Base-by-base conservation (phyloP, 2,888 invertebrate species). In the Drosophila hamatofila region DNA sequence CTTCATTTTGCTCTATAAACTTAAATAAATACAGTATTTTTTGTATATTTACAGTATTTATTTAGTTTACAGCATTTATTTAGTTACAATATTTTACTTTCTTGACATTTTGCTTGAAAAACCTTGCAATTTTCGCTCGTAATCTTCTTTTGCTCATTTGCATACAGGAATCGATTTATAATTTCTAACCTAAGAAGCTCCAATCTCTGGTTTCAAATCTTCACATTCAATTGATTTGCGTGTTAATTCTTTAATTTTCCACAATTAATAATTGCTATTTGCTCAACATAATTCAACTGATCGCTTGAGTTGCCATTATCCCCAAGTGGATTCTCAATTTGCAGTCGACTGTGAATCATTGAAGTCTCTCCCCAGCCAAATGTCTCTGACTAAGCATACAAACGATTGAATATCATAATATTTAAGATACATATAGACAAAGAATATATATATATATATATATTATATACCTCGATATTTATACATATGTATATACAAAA, bases 341-440 rank as follows among this genome's bases (percentile, higher is more conserved):
- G 30, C 39, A 11, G 21, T n/a, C 2, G 30, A 7, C 7, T 30
- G n/a, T 59, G 60, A 60, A 60, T 60, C 60, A 60, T 25, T n/a
- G 12, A 39, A 30, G 12, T 18, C 30, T 30, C n/a, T 35, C 8
- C 9, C 7, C 48, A 25, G 1, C 3, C 51, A 23, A 23, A 12
- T 21, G 61, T 18, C 42, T 11, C 12, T 44, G 16, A 62, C n/a
- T 54, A 37, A n/a, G 52, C 67, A n/a, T 5, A 27, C n/a, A 14
- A 16, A 16, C 52, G 21, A 67, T 67, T 8, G 12, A 37, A 46
- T 65, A 37, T 66, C 65, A 65, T 39, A 67, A 52, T 16, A 52
- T 18, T 37, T 0, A 11, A 16, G 25, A n/a, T 5, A n/a, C n/a
- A n/a, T 39, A 18, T 18, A 8, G 9, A 23, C 1, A 44, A 14